Base-by-base conservation (phyloP, 1,140 invertebrate species). In the Drosophila mayri region DNA sequence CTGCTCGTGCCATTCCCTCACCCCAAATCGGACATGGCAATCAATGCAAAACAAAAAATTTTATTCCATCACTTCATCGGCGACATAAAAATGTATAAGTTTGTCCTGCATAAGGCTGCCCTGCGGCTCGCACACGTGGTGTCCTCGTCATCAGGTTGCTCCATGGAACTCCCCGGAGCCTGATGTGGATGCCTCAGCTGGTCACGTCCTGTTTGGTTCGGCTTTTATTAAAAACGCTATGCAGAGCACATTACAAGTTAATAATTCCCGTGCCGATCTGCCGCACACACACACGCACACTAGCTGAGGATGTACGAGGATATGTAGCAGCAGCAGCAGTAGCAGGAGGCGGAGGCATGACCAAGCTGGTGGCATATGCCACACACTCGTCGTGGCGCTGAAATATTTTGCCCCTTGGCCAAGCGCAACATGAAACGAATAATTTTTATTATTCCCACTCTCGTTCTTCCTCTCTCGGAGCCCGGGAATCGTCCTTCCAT, bases 221-320 rank as follows among this genome's bases (percentile, higher is more conserved):
- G 68, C 82, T 87, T 87, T 90, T 90, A 90, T 90, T 90, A 90
- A 90, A 90, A 90, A 90, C 85, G 85, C 85, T 85, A 90, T 90
- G 85, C 85, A 90, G 84, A 84, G 85, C 85, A 90, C 85, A 90
- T 90, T 90, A 90, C 86, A 90, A 90, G 85, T 90, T 90, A 90
- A 90, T 90, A 90, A 90, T 88, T 88, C 85, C 85, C 85, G 85
- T 81, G 85, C 78, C 66, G 80, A 71, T 71, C 46, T 66, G 75
- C 46, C 11, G 30, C 40, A 58, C 71, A 58, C 71, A 52, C 43
- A 49, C 50, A 62, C 38, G 32, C 44, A 55, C 57, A 63, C 37
- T 64, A 43, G 46, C 38, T 16, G 20, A 35, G 54, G 52, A 22
- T 22, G 22, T 3, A n/a, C 44, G 30, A 22, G 20, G 25, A 22